These are phyloP conservation scores for Eriocheir sinensis DNA, from an alignment of 1,140 invertebrate genomes.

Conservation along the genomic window DNA sequence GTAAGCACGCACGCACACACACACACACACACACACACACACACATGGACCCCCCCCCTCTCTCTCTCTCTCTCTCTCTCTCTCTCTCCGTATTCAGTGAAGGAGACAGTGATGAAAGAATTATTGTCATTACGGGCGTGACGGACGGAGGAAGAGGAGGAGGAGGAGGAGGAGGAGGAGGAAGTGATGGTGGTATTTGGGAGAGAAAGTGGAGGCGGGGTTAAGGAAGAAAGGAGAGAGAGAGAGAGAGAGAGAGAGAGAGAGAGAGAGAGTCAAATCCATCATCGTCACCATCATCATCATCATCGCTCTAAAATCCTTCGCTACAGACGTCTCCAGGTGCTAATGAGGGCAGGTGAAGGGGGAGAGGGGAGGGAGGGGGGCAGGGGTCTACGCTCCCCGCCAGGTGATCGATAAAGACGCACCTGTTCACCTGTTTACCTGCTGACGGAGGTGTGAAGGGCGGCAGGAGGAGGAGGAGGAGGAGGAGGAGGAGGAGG, in stretches of 20 bases:
- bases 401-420: background rate
- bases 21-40: conserved; percentile 49
- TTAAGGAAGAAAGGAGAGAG: background rate
- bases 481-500: background rate
- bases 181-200: background rate
- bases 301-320: too few relatives aligned
- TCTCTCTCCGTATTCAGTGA: background rate
- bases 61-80: background rate
- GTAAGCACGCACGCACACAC: background rate
- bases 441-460: background rate
- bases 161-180: background rate
- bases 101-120: conserved; percentile 33
- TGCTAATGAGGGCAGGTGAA: too few relatives aligned
- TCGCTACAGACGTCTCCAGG: too few relatives aligned
- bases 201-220: background rate
- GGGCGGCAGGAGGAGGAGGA: background rate
- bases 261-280: too few relatives aligned
- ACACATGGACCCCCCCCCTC: background rate
- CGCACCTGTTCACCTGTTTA: too few relatives aligned
- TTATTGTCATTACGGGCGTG: conserved; percentile 23
- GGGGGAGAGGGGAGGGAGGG: background rate
- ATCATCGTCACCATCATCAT: too few relatives aligned
- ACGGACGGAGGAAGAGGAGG: background rate
- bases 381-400: background rate
- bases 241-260: background rate